These are phyloP conservation scores for Heliconius nattereri DNA, from an alignment of 1,140 invertebrate genomes.

Conservation along the genomic window DNA sequence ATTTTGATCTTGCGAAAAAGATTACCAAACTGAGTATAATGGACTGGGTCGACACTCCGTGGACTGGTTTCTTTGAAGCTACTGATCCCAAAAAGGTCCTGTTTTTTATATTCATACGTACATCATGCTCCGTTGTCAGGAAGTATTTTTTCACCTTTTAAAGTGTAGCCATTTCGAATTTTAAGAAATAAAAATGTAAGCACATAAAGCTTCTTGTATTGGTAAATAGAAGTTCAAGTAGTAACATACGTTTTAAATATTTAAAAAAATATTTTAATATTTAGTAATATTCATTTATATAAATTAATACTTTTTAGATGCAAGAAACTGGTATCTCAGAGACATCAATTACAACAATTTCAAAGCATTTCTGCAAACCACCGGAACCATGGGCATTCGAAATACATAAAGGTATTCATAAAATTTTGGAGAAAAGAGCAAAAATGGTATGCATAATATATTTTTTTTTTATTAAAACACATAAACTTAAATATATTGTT, in stretches of 20 bases:
- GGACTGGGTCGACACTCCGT: constrained; percentile 94
- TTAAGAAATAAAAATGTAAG: too few species aligned
- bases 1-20: constrained; percentile 87
- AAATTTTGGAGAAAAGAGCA: constrained; percentile 83
- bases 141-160: neutral
- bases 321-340: constrained; percentile 86
- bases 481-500: too few species aligned
- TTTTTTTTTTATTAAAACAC: too few species aligned
- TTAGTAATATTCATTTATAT: neutral
- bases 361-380: constrained; percentile 84
- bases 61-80: constrained; percentile 87
- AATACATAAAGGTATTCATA: constrained; percentile 84
- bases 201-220: too few species aligned
- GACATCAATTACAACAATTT: constrained; percentile 85
- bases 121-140: neutral
- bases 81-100: constrained; percentile 79
- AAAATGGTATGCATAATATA: constrained; percentile 82
- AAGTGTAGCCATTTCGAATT: neutral
- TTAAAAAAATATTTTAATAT: too few species aligned
- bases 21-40: constrained; percentile 78
- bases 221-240: too few species aligned
- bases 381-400: constrained; percentile 84
- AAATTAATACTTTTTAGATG: constrained; percentile 51
- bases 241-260: too few species aligned
- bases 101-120: constrained; percentile 56